These are phyloP conservation scores for Tichodroma muraria DNA, from an alignment of 2,113 vertebrate species.

Conservation along the genomic window DNA sequence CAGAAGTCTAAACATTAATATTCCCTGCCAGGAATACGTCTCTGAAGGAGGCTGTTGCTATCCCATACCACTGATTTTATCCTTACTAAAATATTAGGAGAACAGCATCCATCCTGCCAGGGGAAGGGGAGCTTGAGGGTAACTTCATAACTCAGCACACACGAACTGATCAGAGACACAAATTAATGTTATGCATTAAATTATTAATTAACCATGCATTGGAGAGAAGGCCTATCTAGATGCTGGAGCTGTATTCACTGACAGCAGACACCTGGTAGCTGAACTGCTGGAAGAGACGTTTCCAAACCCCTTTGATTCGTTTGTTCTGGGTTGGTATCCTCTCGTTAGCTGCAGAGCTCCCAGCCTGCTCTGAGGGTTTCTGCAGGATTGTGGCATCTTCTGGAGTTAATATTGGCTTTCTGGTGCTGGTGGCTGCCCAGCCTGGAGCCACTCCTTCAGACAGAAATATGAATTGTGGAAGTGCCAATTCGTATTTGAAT, in stretches of 20 bases:
- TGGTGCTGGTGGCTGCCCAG: not conserved
- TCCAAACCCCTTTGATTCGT: not conserved
- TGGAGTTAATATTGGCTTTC: not conserved
- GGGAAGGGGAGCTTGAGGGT: not conserved
- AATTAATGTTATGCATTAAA: not conserved
- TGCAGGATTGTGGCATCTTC: not conserved
- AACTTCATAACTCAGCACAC: not conserved
- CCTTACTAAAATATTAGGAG: not conserved
- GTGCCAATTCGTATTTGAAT: not conserved
- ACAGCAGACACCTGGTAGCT: not conserved
- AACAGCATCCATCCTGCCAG: not conserved
- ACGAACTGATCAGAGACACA: not conserved
- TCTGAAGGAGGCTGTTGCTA: not conserved
- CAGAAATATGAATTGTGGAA: fast-evolving
- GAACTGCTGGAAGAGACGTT: not conserved
- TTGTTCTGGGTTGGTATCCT: fast-evolving
- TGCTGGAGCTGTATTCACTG: not conserved
- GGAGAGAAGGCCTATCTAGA: not conserved
- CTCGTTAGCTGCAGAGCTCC: not conserved
- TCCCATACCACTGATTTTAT: not conserved
- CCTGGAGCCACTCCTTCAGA: not conserved
- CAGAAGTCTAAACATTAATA: not conserved
- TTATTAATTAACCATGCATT: not conserved
- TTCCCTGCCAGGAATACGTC: not conserved
- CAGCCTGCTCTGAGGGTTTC: not conserved